Evolutionary conservation across 2,888 invertebrate genomes (phyloP).

Genomic region (Proisotoma minuta): DNA sequence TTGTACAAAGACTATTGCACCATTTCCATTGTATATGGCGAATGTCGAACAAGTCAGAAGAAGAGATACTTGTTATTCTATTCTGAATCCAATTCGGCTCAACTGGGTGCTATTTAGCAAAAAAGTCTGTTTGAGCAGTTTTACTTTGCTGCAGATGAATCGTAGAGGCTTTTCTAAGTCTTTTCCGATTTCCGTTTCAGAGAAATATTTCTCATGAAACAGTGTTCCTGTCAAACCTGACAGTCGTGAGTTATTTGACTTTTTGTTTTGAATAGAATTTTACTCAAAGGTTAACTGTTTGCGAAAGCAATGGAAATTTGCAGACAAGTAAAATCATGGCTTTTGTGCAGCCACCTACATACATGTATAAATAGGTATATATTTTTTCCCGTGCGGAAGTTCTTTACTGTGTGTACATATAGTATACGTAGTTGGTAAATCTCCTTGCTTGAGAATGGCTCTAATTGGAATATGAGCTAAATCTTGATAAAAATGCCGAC

Average conservation of each 20-base stretch:
- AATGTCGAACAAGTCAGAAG: conserved; percentile 3
- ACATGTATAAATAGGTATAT: too few relatives aligned
- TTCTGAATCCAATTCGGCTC: conserved; percentile 11
- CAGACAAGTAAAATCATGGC: too few relatives aligned
- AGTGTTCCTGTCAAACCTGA: background rate
- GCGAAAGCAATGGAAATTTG: too few relatives aligned
- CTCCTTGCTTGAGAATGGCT: too few relatives aligned
- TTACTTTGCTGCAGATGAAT: background rate
- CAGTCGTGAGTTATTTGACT: conserved; percentile 8
- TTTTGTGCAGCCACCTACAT: too few relatives aligned
- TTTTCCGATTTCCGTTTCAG: conserved; percentile 13
- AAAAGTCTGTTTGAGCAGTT: background rate
- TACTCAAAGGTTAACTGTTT: background rate
- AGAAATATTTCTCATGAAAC: background rate
- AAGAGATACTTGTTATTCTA: conserved; percentile 13
- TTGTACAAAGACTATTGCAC: background rate
- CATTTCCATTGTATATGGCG: background rate
- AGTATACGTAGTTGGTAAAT: too few relatives aligned
- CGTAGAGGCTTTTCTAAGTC: conserved; percentile 1
- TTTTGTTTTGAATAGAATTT: conserved; percentile 5
- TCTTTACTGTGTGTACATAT: too few relatives aligned
- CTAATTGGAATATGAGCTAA: too few relatives aligned
- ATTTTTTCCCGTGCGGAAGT: too few relatives aligned
- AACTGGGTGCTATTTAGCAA: conserved; percentile 9
- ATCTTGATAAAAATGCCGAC: too few relatives aligned